Base-by-base conservation (phyloP, 2,113 vertebrate genomes). In the Nannospalax galili region DNA sequence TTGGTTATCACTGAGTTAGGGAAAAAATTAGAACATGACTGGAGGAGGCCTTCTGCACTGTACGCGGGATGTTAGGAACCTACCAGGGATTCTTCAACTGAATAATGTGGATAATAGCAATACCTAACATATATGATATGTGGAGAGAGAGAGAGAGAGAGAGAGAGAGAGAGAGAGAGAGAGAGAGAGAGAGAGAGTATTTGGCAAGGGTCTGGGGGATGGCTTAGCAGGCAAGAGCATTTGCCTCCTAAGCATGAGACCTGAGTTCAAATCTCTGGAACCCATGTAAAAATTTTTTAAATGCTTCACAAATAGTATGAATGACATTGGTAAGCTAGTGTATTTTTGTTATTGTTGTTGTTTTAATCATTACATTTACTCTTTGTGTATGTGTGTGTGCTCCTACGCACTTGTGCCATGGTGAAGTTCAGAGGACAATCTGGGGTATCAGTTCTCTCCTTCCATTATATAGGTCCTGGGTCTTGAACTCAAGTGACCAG, bases 61-160 rank as follows among this genome's bases (percentile, higher is more conserved):
- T 56, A 52, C 32, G 30, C 32, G 75, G 45, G 75, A 77, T 4
- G 79, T 92, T 42, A 22, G 56, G 67, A 37, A 62, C 87, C 3
- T 65, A 19, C 37, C 19, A 84, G 22, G 32, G 19, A 40, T 75
- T 60, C 58, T 87, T 73, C n/a, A 40, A 42, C n/a, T 69, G 12
- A 69, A 84, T 19, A 45, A 10, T 91, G 16, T 22, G 24, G 5
- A 92, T 88, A 82, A 82, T 65, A 62, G 22, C 16, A 84, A 84
- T 32, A 67, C 17, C 17, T 84, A 65, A 45, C 45, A 52, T 4
- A 75, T 8, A 56, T 2, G 22, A 48, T 56, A 40, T 78, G 12
- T 75, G 12, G 40, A 42, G 42, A 42, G 24, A 0, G 1, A 4
- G 10, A 30, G 19, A n/a, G n/a, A n/a, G n/a, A n/a, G n/a, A n/a